Conservation (phyloP, 2,797 vertebrate species). For the Eospalax fontanierii region DNA sequence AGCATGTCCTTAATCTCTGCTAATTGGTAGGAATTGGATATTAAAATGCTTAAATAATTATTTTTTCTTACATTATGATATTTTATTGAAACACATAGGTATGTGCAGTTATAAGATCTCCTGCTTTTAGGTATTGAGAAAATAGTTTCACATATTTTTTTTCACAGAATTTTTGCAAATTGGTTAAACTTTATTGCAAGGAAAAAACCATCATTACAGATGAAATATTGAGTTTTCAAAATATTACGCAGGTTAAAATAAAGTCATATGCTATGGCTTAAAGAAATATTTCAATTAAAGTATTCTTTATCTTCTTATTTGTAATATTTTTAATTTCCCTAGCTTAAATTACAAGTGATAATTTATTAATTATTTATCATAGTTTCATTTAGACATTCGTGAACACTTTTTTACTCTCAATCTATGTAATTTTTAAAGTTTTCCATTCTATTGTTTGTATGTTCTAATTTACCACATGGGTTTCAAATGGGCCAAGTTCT, state of each 20-base stretch:
- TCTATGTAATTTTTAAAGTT: not conserved
- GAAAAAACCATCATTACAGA: not conserved
- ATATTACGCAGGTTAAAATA: not conserved
- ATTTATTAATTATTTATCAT: not conserved
- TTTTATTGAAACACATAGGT: slow-evolving; percentile 7
- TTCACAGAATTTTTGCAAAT: not conserved
- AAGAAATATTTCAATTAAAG: slow-evolving; percentile 49
- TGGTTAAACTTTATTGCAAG: not conserved
- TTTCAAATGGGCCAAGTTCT: not conserved
- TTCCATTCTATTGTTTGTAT: not conserved
- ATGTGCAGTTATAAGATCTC: not conserved
- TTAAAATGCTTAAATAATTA: slow-evolving; percentile 5
- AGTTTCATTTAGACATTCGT: slow-evolving; percentile 28
- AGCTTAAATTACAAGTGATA: slow-evolving; percentile 2
- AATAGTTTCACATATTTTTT: not conserved
- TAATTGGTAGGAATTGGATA: slow-evolving; percentile 49
- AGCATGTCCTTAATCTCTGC: slow-evolving; percentile 39
- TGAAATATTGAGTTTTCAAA: slow-evolving; percentile 11
- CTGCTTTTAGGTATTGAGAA: not conserved
- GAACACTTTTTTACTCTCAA: not conserved
- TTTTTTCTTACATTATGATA: not conserved
- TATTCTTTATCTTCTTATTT: not conserved
- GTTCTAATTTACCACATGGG: not conserved
- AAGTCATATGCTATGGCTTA: not conserved
- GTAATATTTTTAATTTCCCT: not conserved